phyloP scores from a whole-genome alignment of 2,113 vertebrate species.

The Crotalus horridus region DNA sequence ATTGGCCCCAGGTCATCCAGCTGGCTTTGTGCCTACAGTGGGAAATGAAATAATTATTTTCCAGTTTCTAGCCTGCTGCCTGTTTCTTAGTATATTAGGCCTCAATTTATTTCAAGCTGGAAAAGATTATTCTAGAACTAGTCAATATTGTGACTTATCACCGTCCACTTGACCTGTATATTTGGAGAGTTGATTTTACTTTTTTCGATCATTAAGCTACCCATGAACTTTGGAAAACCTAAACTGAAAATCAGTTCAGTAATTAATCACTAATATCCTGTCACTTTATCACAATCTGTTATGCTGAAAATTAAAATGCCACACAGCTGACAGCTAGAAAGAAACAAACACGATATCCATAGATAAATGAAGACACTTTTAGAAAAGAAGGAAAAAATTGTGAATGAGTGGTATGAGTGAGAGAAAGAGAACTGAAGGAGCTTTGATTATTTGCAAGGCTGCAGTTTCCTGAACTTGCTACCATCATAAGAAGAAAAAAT shows the following conservation, averaged over 20 bases:
- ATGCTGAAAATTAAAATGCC: not conserved
- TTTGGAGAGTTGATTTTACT: not conserved
- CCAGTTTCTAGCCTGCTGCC: not conserved
- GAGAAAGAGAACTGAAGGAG: not conserved
- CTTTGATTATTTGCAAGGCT: not conserved
- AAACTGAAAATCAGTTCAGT: not conserved
- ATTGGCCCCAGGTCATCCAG: not conserved
- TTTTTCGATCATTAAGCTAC: not conserved
- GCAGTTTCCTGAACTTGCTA: not conserved
- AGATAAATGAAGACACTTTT: not conserved
- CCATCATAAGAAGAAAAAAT: not conserved
- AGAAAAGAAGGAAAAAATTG: not conserved
- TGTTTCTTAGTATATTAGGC: not conserved
- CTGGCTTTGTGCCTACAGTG: not conserved
- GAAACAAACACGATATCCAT: not conserved
- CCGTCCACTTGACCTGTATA: not conserved
- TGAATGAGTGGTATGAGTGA: not conserved
- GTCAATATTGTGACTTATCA: not conserved
- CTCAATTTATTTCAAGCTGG: not conserved
- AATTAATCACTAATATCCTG: not conserved
- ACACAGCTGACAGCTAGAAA: not conserved
- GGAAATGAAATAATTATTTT: not conserved
- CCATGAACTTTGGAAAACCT: not conserved
- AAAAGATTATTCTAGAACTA: not conserved
- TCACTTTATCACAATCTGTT: not conserved